Conservation (phyloP, 1,140 invertebrate species). For the Cataglyphis hispanica region DNA sequence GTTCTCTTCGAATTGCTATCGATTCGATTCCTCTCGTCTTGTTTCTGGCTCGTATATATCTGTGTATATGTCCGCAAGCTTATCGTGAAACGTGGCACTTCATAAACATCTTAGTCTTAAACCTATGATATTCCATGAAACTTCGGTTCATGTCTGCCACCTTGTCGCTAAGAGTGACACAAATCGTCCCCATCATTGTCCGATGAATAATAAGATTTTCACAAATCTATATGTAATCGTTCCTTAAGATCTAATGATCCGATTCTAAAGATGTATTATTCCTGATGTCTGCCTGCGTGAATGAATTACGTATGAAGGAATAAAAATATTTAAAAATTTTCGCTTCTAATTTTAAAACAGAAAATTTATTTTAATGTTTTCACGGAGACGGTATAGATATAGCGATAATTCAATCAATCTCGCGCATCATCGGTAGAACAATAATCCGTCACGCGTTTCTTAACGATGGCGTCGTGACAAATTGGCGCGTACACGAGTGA, state of each 20-base stretch:
- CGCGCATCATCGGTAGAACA: neutral
- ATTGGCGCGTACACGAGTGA: slow-evolving; percentile 46
- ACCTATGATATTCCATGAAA: neutral
- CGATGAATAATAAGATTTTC: neutral
- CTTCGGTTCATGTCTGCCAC: neutral
- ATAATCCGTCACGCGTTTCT: slow-evolving; percentile 48
- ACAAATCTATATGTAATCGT: neutral
- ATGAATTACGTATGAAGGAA: neutral
- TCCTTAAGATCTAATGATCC: neutral
- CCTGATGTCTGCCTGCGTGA: no score
- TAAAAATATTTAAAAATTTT: neutral
- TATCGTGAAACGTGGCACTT: slow-evolving; percentile 38
- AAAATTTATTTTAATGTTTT: neutral
- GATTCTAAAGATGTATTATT: neutral
- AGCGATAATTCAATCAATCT: neutral
- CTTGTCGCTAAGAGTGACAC: neutral
- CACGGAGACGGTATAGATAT: no score
- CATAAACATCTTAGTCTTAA: slow-evolving; percentile 39
- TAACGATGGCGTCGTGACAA: slow-evolving; percentile 53
- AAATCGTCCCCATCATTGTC: neutral
- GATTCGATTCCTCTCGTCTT: slow-evolving; percentile 19
- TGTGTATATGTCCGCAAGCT: slow-evolving; percentile 4
- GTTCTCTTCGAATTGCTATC: slow-evolving; percentile 39
- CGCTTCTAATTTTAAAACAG: neutral
- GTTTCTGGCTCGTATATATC: slow-evolving; percentile 19